Conservation (phyloP, 2,797 vertebrate species). For the Phaenicophaeus curvirostris region DNA sequence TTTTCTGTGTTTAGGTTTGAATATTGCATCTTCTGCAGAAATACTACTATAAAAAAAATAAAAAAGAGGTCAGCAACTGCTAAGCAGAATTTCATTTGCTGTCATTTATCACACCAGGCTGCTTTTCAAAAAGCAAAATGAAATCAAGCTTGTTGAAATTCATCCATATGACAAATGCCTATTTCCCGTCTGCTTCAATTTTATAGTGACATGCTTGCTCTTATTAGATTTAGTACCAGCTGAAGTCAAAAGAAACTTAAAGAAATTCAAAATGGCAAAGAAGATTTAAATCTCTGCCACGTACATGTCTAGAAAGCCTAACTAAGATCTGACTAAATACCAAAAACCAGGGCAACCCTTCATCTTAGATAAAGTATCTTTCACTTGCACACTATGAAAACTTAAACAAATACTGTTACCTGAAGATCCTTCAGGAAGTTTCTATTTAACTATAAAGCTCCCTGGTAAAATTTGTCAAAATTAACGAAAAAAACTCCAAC, state of each 20-base stretch:
- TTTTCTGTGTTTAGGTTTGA: neutral
- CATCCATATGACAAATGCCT: constrained; percentile 24
- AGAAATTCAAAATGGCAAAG: neutral
- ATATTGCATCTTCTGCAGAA: neutral
- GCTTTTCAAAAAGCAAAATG: constrained; percentile 4
- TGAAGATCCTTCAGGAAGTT: neutral
- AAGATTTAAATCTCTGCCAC: neutral
- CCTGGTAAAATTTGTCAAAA: neutral
- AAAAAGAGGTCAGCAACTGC: constrained; percentile 3
- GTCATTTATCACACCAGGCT: constrained; percentile 11
- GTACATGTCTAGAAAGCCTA: neutral
- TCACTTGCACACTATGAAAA: neutral
- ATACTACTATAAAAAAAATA: neutral
- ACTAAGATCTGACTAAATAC: neutral
- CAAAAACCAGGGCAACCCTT: neutral
- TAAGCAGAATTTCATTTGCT: constrained; percentile 31
- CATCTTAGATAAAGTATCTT: neutral
- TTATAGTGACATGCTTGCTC: neutral
- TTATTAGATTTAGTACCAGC: constrained; percentile 3
- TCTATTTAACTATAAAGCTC: neutral
- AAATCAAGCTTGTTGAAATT: constrained; percentile 41
- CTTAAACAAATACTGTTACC: neutral
- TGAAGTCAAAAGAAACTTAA: constrained; percentile 29
- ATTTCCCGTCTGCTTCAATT: constrained; percentile 20
- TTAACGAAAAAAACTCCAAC: neutral